A percentile compares a stretch with the other conserved stretches of the same genome.
Evolutionary conservation across 2,113 vertebrate genomes (phyloP).

Genomic region (Hiodon tergisus): DNA sequence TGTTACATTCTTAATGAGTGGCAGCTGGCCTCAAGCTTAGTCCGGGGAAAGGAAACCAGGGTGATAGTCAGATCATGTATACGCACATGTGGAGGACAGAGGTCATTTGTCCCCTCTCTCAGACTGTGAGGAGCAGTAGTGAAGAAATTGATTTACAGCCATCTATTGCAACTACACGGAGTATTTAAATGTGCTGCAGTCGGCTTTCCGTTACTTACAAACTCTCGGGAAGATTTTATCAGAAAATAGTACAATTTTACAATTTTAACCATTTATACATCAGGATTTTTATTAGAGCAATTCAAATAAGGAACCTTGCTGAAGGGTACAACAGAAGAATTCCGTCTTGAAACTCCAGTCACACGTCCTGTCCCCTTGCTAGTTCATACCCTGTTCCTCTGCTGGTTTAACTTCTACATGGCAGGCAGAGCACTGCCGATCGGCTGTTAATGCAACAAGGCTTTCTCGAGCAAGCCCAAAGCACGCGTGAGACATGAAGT

Average conservation of each 20-base stretch:
- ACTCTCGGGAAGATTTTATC: constrained; percentile 4
- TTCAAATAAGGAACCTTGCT: too few relatives aligned
- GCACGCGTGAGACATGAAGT: background rate
- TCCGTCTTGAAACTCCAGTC: too few relatives aligned
- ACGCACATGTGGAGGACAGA: background rate
- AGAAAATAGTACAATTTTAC: background rate
- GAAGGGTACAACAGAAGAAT: too few relatives aligned
- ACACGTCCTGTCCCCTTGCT: too few relatives aligned
- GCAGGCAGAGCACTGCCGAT: background rate
- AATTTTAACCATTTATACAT: too few relatives aligned
- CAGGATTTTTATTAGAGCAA: too few relatives aligned
- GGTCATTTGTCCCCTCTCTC: background rate
- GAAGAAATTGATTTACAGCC: constrained; percentile 11
- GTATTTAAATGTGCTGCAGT: constrained; percentile 14
- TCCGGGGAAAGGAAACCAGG: background rate
- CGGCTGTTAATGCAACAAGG: background rate
- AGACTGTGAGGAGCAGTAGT: background rate
- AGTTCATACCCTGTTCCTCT: too few relatives aligned
- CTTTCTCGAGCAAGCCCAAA: background rate
- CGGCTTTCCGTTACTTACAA: background rate
- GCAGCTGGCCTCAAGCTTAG: too few relatives aligned
- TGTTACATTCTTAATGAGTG: too few relatives aligned
- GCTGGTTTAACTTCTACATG: background rate
- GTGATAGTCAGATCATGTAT: constrained; percentile 25
- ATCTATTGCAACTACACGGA: background rate